Base-by-base conservation (phyloP, 1,140 invertebrate genomes). In the Leptinotarsa undecemlineata region DNA sequence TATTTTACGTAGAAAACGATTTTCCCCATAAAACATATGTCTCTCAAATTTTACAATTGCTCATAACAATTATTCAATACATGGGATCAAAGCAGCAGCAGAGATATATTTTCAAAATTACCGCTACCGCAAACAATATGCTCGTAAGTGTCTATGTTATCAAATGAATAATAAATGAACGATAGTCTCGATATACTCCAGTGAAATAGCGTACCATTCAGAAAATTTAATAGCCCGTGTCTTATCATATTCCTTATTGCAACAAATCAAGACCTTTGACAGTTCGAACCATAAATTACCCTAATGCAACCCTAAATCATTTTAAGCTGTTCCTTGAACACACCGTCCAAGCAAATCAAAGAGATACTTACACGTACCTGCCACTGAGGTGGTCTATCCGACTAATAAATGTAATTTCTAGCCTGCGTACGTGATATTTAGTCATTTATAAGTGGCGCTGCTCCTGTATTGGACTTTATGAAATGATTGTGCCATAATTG, bases 271-370 rank as follows among this genome's bases (percentile, higher is more conserved):
- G 15, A 8, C 63, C n/a, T 69, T 51, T 21, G 68, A 69, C 68
- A 69, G 33, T 33, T 20, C 15, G n/a, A 14, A 48, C 33, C 42
- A 69, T 69, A 69, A 69, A 69, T 69, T 42, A 23, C 47, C 14
- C 68, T 69, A 51, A 69, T 51, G 33, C 68, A 69, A 33, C 68
- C 68, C 48, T 69, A 69, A 48, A 69, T 69, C 68, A 69, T 69
- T 51, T 51, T 69, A 48, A 69, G 68, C 47, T 51, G 68, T 23
- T 69, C 1, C 63, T 64, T 61, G 63, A 20, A 23, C 63, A 64
- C 20, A 20, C 14, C 14, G 14, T 23, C 20, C 63, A 20, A 64
- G 20, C n/a, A 64, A 64, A 64, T 64, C 63, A 21, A 64, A 64
- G 26, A 64, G 26, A 64, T 64, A 33, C 63, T 64, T 64, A 33